These are phyloP conservation scores for Ahaetulla prasina DNA, from an alignment of 2,113 vertebrate genomes.

Conservation along the genomic window DNA sequence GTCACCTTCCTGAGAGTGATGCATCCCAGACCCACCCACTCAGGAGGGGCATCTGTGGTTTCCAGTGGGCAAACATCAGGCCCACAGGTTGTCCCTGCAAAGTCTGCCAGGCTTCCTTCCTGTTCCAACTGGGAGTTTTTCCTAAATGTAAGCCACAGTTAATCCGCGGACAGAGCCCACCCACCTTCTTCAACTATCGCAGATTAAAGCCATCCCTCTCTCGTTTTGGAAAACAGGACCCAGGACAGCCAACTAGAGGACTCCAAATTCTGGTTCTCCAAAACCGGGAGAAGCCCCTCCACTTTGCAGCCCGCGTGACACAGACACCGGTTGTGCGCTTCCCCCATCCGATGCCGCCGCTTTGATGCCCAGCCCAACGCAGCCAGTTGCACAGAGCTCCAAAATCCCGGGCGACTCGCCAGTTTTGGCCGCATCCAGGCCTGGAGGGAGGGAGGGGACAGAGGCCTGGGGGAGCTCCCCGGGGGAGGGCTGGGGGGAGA, in stretches of 20 bases:
- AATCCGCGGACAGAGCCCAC: not conserved
- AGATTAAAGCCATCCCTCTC: not conserved
- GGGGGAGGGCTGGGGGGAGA: not conserved
- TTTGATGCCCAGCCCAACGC: not conserved
- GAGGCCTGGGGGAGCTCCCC: not conserved
- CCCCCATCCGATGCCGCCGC: not conserved
- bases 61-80: not conserved
- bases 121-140: not conserved
- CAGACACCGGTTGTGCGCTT: not conserved
- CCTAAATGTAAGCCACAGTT: rapidly evolving
- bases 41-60: not conserved
- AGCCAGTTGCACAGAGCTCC: not conserved
- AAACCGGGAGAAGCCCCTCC: not conserved
- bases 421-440: not conserved
- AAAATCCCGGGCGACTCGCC: not conserved
- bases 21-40: not conserved
- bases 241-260: not conserved
- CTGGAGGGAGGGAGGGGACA: rapidly evolving
- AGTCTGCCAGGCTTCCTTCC: not conserved
- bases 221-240: not conserved
- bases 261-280: not conserved
- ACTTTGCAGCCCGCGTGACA: not conserved
- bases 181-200: not conserved
- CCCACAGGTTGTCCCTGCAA: not conserved
- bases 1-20: rapidly evolving